Evolutionary conservation across 1,140 invertebrate genomes (phyloP).

Genomic region (Papilio glaucus): DNA sequence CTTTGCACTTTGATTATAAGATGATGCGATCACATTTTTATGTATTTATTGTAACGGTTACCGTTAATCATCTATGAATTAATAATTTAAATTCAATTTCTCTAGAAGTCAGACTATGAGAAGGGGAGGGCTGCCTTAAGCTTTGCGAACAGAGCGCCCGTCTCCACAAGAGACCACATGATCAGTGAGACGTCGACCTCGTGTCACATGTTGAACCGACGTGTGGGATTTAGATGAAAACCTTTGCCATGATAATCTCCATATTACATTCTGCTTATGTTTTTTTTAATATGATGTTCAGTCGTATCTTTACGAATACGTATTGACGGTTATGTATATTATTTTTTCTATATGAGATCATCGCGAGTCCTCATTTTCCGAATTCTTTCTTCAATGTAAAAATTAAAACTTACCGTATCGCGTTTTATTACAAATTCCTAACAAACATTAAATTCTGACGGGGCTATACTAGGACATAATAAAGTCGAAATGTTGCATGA

Average conservation of each 20-base stretch:
- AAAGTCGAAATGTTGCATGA: constrained; percentile 15
- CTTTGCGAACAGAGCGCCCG: background rate
- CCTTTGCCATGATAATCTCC: background rate
- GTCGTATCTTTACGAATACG: too few relatives aligned
- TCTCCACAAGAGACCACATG: background rate
- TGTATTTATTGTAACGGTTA: background rate
- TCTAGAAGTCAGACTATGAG: background rate
- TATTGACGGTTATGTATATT: too few relatives aligned
- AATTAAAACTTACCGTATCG: background rate
- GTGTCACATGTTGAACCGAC: background rate
- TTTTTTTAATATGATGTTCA: too few relatives aligned
- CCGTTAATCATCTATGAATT: background rate
- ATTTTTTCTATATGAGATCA: too few relatives aligned
- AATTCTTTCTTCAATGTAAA: background rate
- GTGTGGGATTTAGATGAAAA: background rate
- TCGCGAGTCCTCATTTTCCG: too few relatives aligned
- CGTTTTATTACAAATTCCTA: background rate
- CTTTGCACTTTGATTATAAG: too few relatives aligned
- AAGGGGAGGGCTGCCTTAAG: background rate
- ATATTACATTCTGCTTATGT: background rate
- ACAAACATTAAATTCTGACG: background rate
- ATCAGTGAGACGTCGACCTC: background rate
- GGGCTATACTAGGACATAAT: constrained; percentile 1
- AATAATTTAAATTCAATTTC: background rate
- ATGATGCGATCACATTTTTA: too few relatives aligned